Evolutionary conservation across 2,888 invertebrate genomes (phyloP), one percentile per base, ranked within the genome.

Genomic region (Melolontha melolontha): DNA sequence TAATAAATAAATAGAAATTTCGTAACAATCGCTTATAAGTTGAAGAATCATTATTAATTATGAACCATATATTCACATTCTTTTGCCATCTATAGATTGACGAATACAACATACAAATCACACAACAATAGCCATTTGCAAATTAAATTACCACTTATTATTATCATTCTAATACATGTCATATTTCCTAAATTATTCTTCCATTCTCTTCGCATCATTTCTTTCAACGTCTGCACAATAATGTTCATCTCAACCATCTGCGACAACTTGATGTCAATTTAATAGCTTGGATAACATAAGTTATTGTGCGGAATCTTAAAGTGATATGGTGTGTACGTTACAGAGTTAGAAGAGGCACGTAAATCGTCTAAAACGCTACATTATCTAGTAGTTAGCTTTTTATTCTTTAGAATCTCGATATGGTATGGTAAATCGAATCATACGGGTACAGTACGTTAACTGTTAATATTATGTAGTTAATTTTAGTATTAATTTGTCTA

Each of bases 131-230:
- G 51, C 11, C 11, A 17, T 17, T 17, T n/a, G 40, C 16, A 54
- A 54, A 54, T 54, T 54, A 54, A 54, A 54, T 54, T 54, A 54
- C 54, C 54, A 54, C 54, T 34, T 54, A 40, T 40, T 14, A 40
- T 54, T 54, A 54, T 54, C 39, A 39, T 17, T 2, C 17, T 17
- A 6, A 40, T 51, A 51, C 51, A 52, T 52, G 12, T 34, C 51
- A n/a, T 14, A 40, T n/a, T 17, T 34, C 34, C 6, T 34, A 34
- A 34, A 8, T 8, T 10, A 8, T 14, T 40, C 10, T 54, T 40
- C 11, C 39, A 54, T 54, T 40, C 54, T 17, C 10, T 7, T 54
- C 54, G 40, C 54, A 54, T 54, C 34, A 29, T 12, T 52, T 54
- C 34, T 34, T 6, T 6, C 34, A 34, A 34, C 34, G 10, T 34